Evolutionary conservation across 1,140 invertebrate species (phyloP).

Genomic region (Drosophila pallidifrons): DNA sequence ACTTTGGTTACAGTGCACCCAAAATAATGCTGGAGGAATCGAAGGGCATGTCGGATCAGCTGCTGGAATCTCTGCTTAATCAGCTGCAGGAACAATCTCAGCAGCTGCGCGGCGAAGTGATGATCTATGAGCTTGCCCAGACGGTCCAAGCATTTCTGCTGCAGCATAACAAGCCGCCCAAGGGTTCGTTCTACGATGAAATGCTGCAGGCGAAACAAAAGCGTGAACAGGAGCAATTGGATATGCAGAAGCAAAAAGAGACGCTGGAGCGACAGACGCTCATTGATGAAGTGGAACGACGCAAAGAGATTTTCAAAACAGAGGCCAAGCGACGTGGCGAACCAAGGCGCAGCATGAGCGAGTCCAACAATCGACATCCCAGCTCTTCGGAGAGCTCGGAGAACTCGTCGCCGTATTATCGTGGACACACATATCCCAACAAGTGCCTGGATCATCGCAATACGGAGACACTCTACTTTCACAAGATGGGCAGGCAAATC

Average conservation of each 20-base stretch:
- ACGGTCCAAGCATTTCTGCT: slow-evolving; percentile 89
- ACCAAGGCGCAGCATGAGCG: slow-evolving; percentile 78
- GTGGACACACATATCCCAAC: slow-evolving; percentile 68
- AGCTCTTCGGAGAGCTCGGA: slow-evolving; percentile 82
- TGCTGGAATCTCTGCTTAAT: slow-evolving; percentile 86
- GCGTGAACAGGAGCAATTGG: slow-evolving; percentile 87
- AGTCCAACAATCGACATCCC: slow-evolving; percentile 72
- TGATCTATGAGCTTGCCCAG: slow-evolving; percentile 91
- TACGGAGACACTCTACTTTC: slow-evolving; percentile 77
- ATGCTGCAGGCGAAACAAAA: slow-evolving; percentile 90
- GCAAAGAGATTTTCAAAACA: slow-evolving; percentile 82
- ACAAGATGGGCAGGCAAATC: slow-evolving; percentile 78
- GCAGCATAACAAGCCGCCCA: slow-evolving; percentile 90
- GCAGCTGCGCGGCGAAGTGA: slow-evolving; percentile 89
- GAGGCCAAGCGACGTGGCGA: slow-evolving; percentile 75
- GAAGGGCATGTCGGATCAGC: slow-evolving; percentile 89
- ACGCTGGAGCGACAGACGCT: slow-evolving; percentile 71
- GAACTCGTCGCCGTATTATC: slow-evolving; percentile 74
- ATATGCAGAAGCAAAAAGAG: slow-evolving; percentile 87
- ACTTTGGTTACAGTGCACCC: slow-evolving; percentile 56
- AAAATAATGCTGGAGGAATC: slow-evolving; percentile 81
- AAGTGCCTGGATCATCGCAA: slow-evolving; percentile 78
- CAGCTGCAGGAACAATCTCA: slow-evolving; percentile 87
- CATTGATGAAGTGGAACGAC: slow-evolving; percentile 79
- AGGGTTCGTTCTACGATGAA: slow-evolving; percentile 93